Evolutionary conservation across 2,888 invertebrate genomes (phyloP).

Genomic region (Willowsia nigromaculata): DNA sequence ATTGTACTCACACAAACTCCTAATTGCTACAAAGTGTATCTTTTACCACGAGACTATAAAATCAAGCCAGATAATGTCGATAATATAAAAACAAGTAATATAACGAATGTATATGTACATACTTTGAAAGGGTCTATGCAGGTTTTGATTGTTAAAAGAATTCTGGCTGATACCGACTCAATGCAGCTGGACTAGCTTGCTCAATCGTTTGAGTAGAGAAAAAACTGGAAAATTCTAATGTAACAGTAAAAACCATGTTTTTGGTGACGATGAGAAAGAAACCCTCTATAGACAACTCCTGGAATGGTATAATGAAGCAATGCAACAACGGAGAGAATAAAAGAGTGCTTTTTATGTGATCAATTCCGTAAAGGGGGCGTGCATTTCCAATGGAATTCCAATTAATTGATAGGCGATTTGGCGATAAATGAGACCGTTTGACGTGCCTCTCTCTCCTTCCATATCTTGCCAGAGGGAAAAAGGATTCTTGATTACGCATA

Average conservation of each 20-base stretch:
- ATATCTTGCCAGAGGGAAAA: slow-evolving; percentile 53
- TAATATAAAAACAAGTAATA: neutral
- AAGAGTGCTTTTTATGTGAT: slow-evolving; percentile 66
- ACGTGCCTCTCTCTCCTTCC: slow-evolving; percentile 66
- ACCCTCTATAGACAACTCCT: neutral
- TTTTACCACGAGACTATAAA: neutral
- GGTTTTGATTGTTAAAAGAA: slow-evolving; percentile 2
- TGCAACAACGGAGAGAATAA: slow-evolving; percentile 18
- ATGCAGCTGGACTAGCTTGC: slow-evolving; percentile 11
- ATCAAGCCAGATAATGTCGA: neutral
- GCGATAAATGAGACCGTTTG: slow-evolving; percentile 78
- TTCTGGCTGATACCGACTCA: neutral
- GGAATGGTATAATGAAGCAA: slow-evolving; percentile 44
- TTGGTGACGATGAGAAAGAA: neutral
- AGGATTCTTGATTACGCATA: slow-evolving; percentile 68
- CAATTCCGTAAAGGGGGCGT: slow-evolving; percentile 75
- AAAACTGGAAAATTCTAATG: neutral
- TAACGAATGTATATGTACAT: neutral
- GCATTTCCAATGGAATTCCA: slow-evolving; percentile 77
- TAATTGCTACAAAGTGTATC: slow-evolving; percentile 61
- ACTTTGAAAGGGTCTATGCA: neutral
- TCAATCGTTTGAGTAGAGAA: neutral
- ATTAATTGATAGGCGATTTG: slow-evolving; percentile 78
- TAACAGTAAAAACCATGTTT: slow-evolving; percentile 17
- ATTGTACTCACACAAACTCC: slow-evolving; percentile 23